Evolutionary conservation across 2,797 vertebrate species (phyloP), one percentile per base, ranked within the genome.

Genomic region (Neosilurus mollespiculum): DNA sequence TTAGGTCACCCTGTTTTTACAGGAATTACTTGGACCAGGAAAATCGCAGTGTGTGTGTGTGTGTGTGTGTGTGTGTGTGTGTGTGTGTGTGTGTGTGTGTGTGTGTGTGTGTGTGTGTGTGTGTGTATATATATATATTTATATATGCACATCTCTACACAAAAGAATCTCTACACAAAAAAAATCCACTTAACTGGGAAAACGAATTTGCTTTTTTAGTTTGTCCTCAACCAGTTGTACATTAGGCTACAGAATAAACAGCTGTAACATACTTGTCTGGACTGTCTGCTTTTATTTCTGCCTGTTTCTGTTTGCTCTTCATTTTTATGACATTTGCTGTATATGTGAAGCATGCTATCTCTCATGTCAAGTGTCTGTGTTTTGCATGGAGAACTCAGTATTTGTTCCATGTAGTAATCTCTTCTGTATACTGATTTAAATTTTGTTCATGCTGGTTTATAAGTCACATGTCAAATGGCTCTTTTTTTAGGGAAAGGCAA

Each of bases 401-500:
- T 76, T 14, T 37, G 18, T 83, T 71, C 11, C 34, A 79, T n/a
- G 37, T 65, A 53, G 34, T 37, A 56, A 43, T 53, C 66, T 73
- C 22, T 51, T 65, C 22, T 70, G 14, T 53, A 80, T 51, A 58
- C 37, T 49, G 18, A 49, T 59, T 22, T n/a, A 49, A n/a, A 70
- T 12, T 8, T 62, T 24, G 18, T 30, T 54, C 53, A 51, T 64
- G 14, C 9, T 81, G 54, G 62, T 58, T 2, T 69, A 56, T 86
- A 54, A 87, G 86, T 92, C 85, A 90, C 83, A 81, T 78, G 85
- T 89, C 85, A 87, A 91, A 90, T 90, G 88, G 91, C 90, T 88
- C 88, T 93, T 93, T 92, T 92, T 93, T 92, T 90, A 98, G 98
- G 97, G 84, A 95, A 95, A 91, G 91, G 90, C 88, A 95, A 92